Percentiles rank a stretch among this genome's conserved stretches.
Evolutionary conservation across 2,113 vertebrate species (phyloP).

Genomic region (Jacana jacana): DNA sequence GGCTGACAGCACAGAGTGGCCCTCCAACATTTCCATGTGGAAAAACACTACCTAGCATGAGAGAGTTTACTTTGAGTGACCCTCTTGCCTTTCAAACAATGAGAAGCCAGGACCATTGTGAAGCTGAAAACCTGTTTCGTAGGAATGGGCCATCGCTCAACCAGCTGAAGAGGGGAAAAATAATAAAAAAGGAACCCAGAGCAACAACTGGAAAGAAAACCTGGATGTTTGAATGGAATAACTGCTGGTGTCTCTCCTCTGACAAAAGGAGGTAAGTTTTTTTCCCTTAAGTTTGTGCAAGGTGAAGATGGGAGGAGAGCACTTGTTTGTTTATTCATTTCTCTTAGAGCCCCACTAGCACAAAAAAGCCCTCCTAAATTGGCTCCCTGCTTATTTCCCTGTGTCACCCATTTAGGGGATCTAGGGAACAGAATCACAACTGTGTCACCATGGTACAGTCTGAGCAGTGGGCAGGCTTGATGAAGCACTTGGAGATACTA

Average conservation of each 20-base stretch:
- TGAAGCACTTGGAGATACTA: not conserved
- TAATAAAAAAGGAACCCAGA: not conserved
- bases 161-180: not conserved
- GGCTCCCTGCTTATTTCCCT: not conserved
- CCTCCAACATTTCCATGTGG: conserved; percentile 10
- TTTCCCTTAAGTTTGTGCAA: not conserved
- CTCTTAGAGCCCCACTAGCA: not conserved
- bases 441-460: not conserved
- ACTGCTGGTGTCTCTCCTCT: not conserved
- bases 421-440: not conserved
- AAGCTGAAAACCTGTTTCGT: conserved; percentile 1
- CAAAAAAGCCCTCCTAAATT: not conserved
- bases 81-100: conserved; percentile 38
- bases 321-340: not conserved
- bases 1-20: not conserved
- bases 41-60: not conserved
- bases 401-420: not conserved
- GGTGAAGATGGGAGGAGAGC: not conserved
- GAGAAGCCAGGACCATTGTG: conserved; percentile 17
- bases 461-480: not conserved
- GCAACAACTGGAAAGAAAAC: conserved; percentile 24
- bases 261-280: not conserved
- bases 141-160: not conserved
- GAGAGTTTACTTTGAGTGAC: conserved; percentile 60
- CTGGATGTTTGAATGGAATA: not conserved